Evolutionary conservation across 2,888 invertebrate species (phyloP).

Genomic region (Drosophila macrothrix): DNA sequence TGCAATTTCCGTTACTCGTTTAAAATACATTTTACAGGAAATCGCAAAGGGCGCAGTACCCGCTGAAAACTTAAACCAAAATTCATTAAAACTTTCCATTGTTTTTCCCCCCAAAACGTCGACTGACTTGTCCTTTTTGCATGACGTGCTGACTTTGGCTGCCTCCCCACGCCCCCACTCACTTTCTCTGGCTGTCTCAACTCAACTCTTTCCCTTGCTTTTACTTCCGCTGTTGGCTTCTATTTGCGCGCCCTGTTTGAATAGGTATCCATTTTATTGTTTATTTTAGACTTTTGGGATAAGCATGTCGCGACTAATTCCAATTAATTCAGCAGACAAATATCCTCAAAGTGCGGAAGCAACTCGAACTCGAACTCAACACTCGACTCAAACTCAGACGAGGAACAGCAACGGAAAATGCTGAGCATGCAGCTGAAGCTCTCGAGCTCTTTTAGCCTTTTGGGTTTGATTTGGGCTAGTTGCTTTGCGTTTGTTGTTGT

Average conservation of each 20-base stretch:
- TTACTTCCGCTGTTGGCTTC: constrained; percentile 40
- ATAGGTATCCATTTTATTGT: constrained; percentile 81
- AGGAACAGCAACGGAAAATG: constrained; percentile 48
- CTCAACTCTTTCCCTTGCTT: constrained; percentile 1
- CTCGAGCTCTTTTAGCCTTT: constrained; percentile 50
- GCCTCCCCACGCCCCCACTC: constrained; percentile 5
- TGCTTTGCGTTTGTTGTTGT: constrained; percentile 63
- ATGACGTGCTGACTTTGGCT: constrained; percentile 58
- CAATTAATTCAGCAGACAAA: constrained; percentile 82
- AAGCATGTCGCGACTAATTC: constrained; percentile 82
- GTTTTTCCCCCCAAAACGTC: constrained; percentile 48
- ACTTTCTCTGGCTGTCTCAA: not conserved
- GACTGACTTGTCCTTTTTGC: constrained; percentile 48
- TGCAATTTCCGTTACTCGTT: constrained; percentile 81
- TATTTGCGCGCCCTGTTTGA: constrained; percentile 70
- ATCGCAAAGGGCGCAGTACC: constrained; percentile 73
- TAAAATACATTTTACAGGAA: constrained; percentile 80
- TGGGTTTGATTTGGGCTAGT: constrained; percentile 67
- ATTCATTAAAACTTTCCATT: constrained; percentile 81
- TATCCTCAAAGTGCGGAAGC: constrained; percentile 76
- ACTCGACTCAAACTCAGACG: constrained; percentile 35
- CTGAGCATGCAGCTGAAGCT: constrained; percentile 65
- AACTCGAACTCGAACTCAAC: constrained; percentile 46
- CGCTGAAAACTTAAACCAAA: constrained; percentile 81
- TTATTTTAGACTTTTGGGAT: constrained; percentile 80